Conservation (phyloP, 1,140 invertebrate species). For the Drosophila triauraria region DNA sequence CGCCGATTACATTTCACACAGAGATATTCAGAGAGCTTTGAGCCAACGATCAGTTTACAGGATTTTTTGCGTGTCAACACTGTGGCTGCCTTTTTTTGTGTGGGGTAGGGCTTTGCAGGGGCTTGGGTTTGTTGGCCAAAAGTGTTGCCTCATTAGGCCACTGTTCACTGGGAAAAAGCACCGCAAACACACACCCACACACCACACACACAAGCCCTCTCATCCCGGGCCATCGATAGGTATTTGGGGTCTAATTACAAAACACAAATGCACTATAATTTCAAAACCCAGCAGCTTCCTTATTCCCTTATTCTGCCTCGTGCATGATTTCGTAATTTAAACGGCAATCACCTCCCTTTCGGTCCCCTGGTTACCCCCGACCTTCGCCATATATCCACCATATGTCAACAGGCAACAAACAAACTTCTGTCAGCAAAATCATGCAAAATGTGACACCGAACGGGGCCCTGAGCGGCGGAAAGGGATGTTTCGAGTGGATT, state of each 20-base stretch:
- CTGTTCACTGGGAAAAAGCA: conserved; percentile 16
- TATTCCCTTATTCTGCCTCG: conserved; percentile 41
- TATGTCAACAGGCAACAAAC: conserved; percentile 52
- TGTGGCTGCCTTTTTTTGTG: conserved; percentile 42
- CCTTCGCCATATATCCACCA: conserved; percentile 16
- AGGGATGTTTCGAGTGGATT: conserved; percentile 39
- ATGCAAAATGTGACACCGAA: conserved; percentile 69
- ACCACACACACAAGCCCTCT: conserved; percentile 13
- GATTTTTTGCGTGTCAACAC: conserved; percentile 51
- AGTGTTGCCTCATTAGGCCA: conserved; percentile 55
- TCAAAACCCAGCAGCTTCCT: conserved; percentile 45
- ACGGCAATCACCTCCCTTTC: conserved; percentile 61
- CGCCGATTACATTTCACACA: conserved; percentile 34
- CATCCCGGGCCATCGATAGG: conserved; percentile 37
- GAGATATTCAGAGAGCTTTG: conserved; percentile 1
- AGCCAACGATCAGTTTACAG: conserved; percentile 57
- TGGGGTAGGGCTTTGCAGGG: neutral
- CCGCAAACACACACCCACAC: conserved; percentile 7
- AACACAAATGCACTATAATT: conserved; percentile 78
- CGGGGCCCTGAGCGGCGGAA: neutral
- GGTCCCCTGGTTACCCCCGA: neutral
- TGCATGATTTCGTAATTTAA: conserved; percentile 77
- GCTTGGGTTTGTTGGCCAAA: conserved; percentile 10
- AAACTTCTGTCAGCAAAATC: conserved; percentile 75
- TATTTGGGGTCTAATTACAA: conserved; percentile 79